Evolutionary conservation across 53 echinoderm and acorn worm genomes (phyloP).

Genomic region (Stichopus horrens): DNA sequence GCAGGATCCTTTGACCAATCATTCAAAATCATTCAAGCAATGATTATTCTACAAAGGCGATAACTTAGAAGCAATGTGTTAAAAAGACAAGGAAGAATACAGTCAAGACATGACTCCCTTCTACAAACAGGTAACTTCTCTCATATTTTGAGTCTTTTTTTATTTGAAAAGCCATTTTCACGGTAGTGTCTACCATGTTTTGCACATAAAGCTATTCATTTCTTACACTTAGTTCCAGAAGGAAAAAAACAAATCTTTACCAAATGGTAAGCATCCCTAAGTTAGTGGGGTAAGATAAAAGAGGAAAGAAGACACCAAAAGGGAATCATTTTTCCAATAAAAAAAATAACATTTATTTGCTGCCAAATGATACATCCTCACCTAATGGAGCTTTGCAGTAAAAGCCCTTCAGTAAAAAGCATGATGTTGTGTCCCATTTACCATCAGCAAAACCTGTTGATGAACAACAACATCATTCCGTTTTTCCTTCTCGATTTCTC

Average conservation of each 20-base stretch:
- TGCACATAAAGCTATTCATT: too few species aligned
- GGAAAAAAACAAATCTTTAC: not conserved
- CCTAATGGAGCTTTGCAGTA: constrained; percentile 81
- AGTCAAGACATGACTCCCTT: too few species aligned
- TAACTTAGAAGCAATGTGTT: too few species aligned
- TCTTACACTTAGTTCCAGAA: not conserved
- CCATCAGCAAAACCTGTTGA: constrained; percentile 65
- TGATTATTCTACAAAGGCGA: not conserved
- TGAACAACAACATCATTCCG: not conserved
- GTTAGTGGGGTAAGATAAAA: too few species aligned
- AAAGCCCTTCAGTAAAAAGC: constrained; percentile 60
- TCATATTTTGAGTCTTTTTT: too few species aligned
- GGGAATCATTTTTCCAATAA: not conserved
- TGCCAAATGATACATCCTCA: constrained; percentile 20
- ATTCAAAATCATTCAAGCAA: not conserved
- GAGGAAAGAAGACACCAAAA: not conserved
- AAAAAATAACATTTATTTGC: too few species aligned
- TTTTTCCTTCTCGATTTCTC: too few species aligned
- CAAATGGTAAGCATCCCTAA: too few species aligned
- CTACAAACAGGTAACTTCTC: too few species aligned
- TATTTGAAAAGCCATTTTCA: too few species aligned
- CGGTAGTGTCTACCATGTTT: too few species aligned
- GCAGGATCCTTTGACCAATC: not conserved
- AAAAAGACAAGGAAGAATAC: too few species aligned
- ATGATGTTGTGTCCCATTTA: constrained; percentile 69